Percentiles rank a stretch among this genome's conserved stretches.
These are phyloP conservation scores for Podarcis lilfordi DNA, from an alignment of 2,797 vertebrate genomes.

Conservation along the genomic window DNA sequence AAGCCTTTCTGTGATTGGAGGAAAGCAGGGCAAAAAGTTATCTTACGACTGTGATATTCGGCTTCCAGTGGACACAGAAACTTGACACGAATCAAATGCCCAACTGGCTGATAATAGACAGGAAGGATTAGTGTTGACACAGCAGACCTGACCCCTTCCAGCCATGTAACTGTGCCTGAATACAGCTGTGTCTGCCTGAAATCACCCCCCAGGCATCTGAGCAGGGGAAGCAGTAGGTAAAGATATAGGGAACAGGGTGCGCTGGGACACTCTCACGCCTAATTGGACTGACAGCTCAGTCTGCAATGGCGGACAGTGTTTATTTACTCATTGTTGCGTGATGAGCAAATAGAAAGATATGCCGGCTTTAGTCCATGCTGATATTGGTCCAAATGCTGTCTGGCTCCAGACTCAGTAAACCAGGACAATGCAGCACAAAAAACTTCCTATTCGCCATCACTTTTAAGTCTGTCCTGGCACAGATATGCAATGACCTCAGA, in stretches of 20 bases:
- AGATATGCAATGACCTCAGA: slow-evolving; percentile 79
- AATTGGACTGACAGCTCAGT: slow-evolving; percentile 90
- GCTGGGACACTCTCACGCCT: slow-evolving; percentile 77
- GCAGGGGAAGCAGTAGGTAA: slow-evolving; percentile 79
- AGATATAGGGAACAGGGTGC: slow-evolving; percentile 70
- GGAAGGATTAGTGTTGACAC: slow-evolving; percentile 89
- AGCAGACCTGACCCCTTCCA: slow-evolving; percentile 74
- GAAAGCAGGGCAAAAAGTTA: slow-evolving; percentile 71
- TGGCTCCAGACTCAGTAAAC: slow-evolving; percentile 84
- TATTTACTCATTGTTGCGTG: slow-evolving; percentile 90
- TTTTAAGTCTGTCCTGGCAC: slow-evolving; percentile 75
- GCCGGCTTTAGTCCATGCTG: slow-evolving; percentile 78
- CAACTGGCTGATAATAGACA: slow-evolving; percentile 81
- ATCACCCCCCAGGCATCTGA: slow-evolving; percentile 58
- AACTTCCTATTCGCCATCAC: slow-evolving; percentile 78
- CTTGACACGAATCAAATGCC: slow-evolving; percentile 83
- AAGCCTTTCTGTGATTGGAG: slow-evolving; percentile 53
- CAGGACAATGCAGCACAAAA: slow-evolving; percentile 78
- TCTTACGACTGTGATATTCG: slow-evolving; percentile 72
- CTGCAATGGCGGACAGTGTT: slow-evolving; percentile 80
- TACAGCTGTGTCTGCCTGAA: slow-evolving; percentile 47
- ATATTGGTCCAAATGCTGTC: slow-evolving; percentile 84
- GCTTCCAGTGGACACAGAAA: slow-evolving; percentile 72
- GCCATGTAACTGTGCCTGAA: slow-evolving; percentile 53
- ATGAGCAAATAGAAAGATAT: slow-evolving; percentile 89